Conservation (phyloP, 1,140 invertebrate species). For the Camponotus pennsylvanicus region DNA sequence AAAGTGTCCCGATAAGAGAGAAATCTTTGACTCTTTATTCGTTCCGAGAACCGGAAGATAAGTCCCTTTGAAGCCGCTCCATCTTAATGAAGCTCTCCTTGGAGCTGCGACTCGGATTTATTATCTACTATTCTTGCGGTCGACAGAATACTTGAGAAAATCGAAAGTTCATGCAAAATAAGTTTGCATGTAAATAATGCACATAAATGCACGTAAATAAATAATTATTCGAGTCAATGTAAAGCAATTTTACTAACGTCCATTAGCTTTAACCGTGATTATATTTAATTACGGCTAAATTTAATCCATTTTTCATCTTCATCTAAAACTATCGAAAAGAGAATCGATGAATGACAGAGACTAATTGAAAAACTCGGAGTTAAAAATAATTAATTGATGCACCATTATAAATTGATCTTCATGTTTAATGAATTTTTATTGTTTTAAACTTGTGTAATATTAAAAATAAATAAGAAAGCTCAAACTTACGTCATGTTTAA, state of each 20-base stretch:
- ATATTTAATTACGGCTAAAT: background rate
- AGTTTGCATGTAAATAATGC: background rate
- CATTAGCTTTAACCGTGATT: background rate
- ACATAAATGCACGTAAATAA: background rate
- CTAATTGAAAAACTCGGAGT: background rate
- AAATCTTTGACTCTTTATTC: conserved; percentile 40
- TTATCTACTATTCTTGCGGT: conserved; percentile 2
- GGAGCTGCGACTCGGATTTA: background rate
- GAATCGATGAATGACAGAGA: background rate
- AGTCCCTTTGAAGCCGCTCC: conserved; percentile 12
- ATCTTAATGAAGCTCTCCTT: conserved; percentile 39
- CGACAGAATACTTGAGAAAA: conserved; percentile 6
- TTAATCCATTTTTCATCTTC: background rate
- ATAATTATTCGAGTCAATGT: background rate
- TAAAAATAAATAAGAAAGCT: background rate
- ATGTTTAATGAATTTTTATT: background rate
- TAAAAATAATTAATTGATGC: background rate
- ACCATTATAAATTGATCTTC: background rate
- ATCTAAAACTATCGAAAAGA: background rate
- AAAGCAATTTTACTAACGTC: background rate
- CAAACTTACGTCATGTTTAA: background rate
- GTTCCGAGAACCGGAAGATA: conserved; percentile 11
- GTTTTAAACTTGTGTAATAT: background rate
- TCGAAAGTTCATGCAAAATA: conserved; percentile 16
- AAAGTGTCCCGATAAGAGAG: background rate